phyloP scores from a whole-genome alignment of 2,888 invertebrate species.

The Amblyjoppa fuscipennis region DNA sequence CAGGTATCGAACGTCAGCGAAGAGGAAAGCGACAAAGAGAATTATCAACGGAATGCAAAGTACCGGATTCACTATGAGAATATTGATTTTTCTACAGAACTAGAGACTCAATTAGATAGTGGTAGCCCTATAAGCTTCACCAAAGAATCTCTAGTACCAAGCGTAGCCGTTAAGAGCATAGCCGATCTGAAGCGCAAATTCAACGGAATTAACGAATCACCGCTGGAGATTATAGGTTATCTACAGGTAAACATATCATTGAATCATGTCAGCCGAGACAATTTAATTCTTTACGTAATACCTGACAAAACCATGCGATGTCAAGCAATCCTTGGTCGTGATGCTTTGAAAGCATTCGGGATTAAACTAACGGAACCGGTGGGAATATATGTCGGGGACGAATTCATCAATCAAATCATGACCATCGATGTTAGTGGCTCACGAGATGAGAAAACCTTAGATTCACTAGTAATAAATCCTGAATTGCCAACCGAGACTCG shows the following conservation, averaged over 20 bases:
- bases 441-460: slow-evolving; percentile 7
- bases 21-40: background rate
- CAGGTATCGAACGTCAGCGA: slow-evolving; percentile 3
- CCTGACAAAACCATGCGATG: slow-evolving; percentile 62
- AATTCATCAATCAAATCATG: background rate
- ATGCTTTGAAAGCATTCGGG: slow-evolving; percentile 17
- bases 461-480: slow-evolving; percentile 21
- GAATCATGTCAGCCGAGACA: background rate
- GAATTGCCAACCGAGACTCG: slow-evolving; percentile 24
- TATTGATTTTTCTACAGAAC: background rate
- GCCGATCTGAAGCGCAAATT: slow-evolving; percentile 25
- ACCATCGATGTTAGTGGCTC: background rate
- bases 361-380: background rate
- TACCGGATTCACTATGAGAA: background rate
- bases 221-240: slow-evolving; percentile 46
- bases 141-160: slow-evolving; percentile 49
- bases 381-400: background rate
- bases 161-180: slow-evolving; percentile 29
- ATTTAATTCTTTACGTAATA: slow-evolving; percentile 48
- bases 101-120: slow-evolving; percentile 49
- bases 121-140: slow-evolving; percentile 58
- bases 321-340: slow-evolving; percentile 40
- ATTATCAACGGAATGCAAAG: slow-evolving; percentile 2
- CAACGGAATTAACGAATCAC: slow-evolving; percentile 47
- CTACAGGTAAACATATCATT: slow-evolving; percentile 27